These are phyloP conservation scores for Nasonia longicornis DNA, from an alignment of 1,140 invertebrate genomes.

Conservation along the genomic window DNA sequence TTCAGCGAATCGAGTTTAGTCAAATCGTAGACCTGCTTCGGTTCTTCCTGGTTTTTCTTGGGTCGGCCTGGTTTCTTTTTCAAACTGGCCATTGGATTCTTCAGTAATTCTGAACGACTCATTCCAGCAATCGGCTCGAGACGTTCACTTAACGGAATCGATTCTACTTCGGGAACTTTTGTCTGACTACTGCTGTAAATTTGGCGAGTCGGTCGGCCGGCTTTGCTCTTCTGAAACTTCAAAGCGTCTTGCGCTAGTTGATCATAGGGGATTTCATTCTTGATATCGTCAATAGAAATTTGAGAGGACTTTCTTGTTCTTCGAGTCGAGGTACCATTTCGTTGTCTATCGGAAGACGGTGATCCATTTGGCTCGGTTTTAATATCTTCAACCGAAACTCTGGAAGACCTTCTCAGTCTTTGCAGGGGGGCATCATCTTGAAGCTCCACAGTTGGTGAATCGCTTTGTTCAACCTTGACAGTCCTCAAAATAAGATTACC, in stretches of 20 bases:
- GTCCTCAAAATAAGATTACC: not conserved
- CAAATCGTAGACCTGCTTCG: not conserved
- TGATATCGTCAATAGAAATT: not conserved
- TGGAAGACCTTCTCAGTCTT: not conserved
- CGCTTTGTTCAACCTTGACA: not conserved
- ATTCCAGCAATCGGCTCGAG: not conserved
- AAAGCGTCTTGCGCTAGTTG: not conserved
- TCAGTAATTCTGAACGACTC: not conserved
- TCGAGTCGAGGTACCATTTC: not conserved
- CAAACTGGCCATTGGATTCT: not conserved
- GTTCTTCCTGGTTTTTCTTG: not conserved
- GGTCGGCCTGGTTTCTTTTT: slow-evolving; percentile 12
- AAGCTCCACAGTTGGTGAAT: not conserved
- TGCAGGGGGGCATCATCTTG: not conserved
- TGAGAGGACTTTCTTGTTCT: not conserved
- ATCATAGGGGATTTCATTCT: not conserved
- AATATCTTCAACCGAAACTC: not conserved
- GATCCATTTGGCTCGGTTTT: not conserved
- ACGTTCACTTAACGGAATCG: not conserved
- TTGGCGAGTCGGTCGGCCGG: not conserved
- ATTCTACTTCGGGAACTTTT: not conserved
- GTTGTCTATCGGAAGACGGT: not conserved
- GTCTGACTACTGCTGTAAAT: not conserved
- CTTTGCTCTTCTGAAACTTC: not conserved
- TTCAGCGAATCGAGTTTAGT: not conserved